Evolutionary conservation across 2,888 invertebrate species (phyloP).

Genomic region (Falcaria lacertinaria): DNA sequence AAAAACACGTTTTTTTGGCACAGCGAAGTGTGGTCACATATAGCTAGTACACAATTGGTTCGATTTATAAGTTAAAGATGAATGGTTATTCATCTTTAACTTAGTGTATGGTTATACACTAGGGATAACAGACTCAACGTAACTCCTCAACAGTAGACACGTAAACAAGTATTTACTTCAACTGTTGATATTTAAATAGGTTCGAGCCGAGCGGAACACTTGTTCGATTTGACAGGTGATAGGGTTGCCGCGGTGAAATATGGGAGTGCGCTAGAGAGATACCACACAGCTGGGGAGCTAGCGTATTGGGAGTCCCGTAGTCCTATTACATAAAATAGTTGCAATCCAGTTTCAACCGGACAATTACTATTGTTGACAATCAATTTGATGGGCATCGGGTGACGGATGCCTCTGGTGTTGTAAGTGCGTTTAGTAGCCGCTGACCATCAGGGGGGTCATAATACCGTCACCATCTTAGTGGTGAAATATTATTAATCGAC

Average conservation of each 20-base stretch:
- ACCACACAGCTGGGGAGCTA: constrained; percentile 53
- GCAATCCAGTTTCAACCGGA: neutral
- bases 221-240: constrained; percentile 77
- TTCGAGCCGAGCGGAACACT: constrained; percentile 66
- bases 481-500: too few relatives aligned
- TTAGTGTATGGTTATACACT: neutral
- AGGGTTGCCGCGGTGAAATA: constrained; percentile 64
- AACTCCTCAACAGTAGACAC: constrained; percentile 29
- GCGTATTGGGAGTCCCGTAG: constrained; percentile 28
- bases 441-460: too few relatives aligned
- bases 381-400: neutral
- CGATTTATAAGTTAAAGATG: too few relatives aligned
- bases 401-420: too few relatives aligned
- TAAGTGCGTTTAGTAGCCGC: too few relatives aligned
- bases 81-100: too few relatives aligned
- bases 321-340: constrained; percentile 9
- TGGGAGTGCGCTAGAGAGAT: constrained; percentile 48
- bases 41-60: too few relatives aligned
- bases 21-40: too few relatives aligned
- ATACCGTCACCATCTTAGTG: too few relatives aligned
- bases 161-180: constrained; percentile 54
- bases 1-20: too few relatives aligned
- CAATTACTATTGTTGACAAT: neutral
- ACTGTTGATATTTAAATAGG: constrained; percentile 73
- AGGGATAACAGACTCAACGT: constrained; percentile 18